Base-by-base conservation (phyloP, 2,888 invertebrate genomes). In the Nephrotoma flavescens region DNA sequence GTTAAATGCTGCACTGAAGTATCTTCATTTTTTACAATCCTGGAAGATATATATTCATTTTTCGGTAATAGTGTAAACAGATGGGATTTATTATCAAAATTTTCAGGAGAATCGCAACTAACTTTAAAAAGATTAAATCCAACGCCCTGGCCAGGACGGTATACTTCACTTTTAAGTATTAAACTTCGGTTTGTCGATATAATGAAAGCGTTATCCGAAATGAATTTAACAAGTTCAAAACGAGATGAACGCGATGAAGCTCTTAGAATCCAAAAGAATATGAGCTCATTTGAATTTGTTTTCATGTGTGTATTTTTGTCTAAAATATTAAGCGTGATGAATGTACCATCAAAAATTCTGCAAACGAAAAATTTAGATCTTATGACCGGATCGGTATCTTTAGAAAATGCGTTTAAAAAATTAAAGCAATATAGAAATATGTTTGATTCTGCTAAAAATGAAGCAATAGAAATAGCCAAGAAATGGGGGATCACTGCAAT, bases 121-220 rank as follows among this genome's bases (percentile, higher is more conserved):
- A 88, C 88, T 83, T 87, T 89, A 87, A 89, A 90, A 88, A 89
- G 89, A 88, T 87, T 89, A 87, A 89, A 89, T 89, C 89, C 89
- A 52, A 89, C 89, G 87, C 89, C 89, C 87, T 89, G 89, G 89
- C 88, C 89, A 57, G 88, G 88, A 85, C 89, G 89, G 41, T 47
- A 47, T 19, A 19, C 19, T 19, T 19, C 19, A 19, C 19, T 0
- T 19, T 19, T 19, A 19, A 19, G 19, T 19, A 19, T 47, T 9
- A 12, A 11, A 47, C 0, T 6, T 47, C 45, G 45, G 12, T 0
- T 47, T 47, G 19, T 83, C 19, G 2, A 83, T 41, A 83, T 83
- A 83, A 31, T 83, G 41, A 83, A 83, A 83, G 83, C 83, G 7
- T 41, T 83, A 83, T 83, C 83, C 19, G 83, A 83, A 83, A 83